Percentiles rank a stretch among this genome's conserved stretches.
These are phyloP conservation scores for Orussus abietinus DNA, from an alignment of 1,140 invertebrate genomes.

Conservation along the genomic window DNA sequence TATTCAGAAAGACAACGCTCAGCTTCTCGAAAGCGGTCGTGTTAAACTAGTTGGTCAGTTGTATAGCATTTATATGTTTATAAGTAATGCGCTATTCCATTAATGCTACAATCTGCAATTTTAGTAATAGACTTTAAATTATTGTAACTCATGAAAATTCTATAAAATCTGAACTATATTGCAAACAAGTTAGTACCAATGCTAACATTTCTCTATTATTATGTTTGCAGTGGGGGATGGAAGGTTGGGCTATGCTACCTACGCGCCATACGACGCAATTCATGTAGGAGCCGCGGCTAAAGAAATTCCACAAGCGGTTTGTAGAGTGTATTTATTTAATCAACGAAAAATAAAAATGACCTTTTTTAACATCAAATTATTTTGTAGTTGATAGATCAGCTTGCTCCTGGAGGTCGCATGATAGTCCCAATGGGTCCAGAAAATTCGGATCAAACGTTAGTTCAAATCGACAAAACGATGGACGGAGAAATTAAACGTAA, in stretches of 20 bases:
- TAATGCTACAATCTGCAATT: slow-evolving; percentile 7
- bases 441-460: slow-evolving; percentile 76
- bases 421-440: slow-evolving; percentile 88
- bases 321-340: slow-evolving; percentile 22
- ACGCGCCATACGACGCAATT: slow-evolving; percentile 86
- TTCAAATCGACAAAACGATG: slow-evolving; percentile 79
- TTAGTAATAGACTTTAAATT: slow-evolving; percentile 8
- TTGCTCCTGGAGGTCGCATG: slow-evolving; percentile 80
- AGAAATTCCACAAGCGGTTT: slow-evolving; percentile 69
- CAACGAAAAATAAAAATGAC: slow-evolving; percentile 9
- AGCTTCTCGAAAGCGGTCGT: slow-evolving; percentile 62
- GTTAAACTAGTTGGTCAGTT: slow-evolving; percentile 68
- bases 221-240: slow-evolving; percentile 77
- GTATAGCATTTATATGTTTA: slow-evolving; percentile 9
- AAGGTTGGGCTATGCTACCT: slow-evolving; percentile 65
- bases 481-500: slow-evolving; percentile 77
- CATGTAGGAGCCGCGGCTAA: slow-evolving; percentile 91
- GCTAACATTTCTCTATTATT: slow-evolving; percentile 28
- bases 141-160: slow-evolving; percentile 1
- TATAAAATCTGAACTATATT: slow-evolving; percentile 14
- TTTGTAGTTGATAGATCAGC: slow-evolving; percentile 63
- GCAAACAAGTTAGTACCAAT: slow-evolving; percentile 30
- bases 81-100: slow-evolving; percentile 9
- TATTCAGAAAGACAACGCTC: slow-evolving; percentile 70
- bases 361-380: slow-evolving; percentile 18